A percentile compares a stretch with the other conserved stretches of the same genome.
These are phyloP conservation scores for Falco berigora DNA, from an alignment of 2,797 vertebrate genomes.

Conservation along the genomic window DNA sequence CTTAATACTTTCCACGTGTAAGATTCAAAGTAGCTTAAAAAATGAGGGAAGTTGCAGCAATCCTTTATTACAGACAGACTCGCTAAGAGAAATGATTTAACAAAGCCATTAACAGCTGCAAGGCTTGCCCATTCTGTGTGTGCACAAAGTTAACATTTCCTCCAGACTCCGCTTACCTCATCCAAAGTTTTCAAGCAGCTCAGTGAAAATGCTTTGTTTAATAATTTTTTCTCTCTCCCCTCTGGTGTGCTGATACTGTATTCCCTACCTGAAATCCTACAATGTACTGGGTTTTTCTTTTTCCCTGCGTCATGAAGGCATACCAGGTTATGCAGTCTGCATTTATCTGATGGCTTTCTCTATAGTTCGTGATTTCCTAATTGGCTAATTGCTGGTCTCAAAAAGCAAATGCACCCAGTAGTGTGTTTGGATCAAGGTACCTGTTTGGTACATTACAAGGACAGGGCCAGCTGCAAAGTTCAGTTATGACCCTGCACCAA, in stretches of 20 bases:
- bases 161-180: constrained; percentile 2
- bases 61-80: constrained; percentile 41
- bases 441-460: neutral
- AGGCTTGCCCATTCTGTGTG: neutral
- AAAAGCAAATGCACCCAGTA: neutral
- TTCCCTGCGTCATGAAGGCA: neutral
- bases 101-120: constrained; percentile 48
- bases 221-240: neutral
- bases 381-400: neutral
- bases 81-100: constrained; percentile 40
- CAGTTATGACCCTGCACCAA: neutral
- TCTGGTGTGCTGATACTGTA: neutral
- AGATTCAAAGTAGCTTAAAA: constrained; percentile 52
- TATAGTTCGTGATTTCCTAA: neutral
- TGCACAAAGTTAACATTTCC: neutral
- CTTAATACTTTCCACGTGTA: constrained; percentile 37
- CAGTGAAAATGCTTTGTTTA: neutral
- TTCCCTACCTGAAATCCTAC: neutral
- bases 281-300: neutral
- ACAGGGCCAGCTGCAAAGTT: neutral
- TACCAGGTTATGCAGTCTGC: neutral
- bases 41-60: constrained; percentile 44
- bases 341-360: neutral
- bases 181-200: constrained; percentile 26
- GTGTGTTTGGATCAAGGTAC: neutral